Evolutionary conservation across 2,113 vertebrate species (phyloP), one percentile per base, ranked within the genome.

Genomic region (Ancistrus triradiatus): DNA sequence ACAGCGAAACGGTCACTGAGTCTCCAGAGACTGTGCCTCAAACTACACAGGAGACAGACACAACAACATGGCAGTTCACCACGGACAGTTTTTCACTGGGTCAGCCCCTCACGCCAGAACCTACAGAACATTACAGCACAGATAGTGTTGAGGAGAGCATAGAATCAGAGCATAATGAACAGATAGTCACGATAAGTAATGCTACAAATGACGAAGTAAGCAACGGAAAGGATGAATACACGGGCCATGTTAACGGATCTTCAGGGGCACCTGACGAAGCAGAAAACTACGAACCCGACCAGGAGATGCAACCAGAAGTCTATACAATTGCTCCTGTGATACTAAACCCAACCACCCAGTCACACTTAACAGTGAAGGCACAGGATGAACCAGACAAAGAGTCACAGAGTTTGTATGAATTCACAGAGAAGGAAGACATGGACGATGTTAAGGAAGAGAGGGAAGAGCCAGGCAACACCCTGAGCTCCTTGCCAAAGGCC

Each of bases 381-480:
- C 70, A 83, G 0, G 73, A 51, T 0, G 76, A 76, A 31, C 77
- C 68, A 10, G 80, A 66, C 24, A 80, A 69, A 61, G 83, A 81
- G 50, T 80, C 63, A 0, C 81, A 84, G 43, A 77, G 64, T 0
- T 64, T 77, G 17, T 67, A 80, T 40, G 79, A 56, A 4, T 74
- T 75, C 69, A 55, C 25, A 31, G 56, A 63, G 11, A 51, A 70
- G 17, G 22, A 28, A 40, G n/a, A n/a, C n/a, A n/a, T n/a, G n/a
- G n/a, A n/a, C n/a, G n/a, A n/a, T n/a, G n/a, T n/a, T n/a, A n/a
- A 8, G 1, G 63, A 52, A 46, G 74, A 81, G 63, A 86, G 89
- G 21, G 80, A 84, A 0, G 61, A 75, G 10, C 80, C 82, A 65
- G 60, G 35, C 10, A 59, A 75, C 56, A 42, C 7, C 0, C 63